phyloP scores from a whole-genome alignment of 1,140 invertebrate species.

The Sycophila sp. region DNA sequence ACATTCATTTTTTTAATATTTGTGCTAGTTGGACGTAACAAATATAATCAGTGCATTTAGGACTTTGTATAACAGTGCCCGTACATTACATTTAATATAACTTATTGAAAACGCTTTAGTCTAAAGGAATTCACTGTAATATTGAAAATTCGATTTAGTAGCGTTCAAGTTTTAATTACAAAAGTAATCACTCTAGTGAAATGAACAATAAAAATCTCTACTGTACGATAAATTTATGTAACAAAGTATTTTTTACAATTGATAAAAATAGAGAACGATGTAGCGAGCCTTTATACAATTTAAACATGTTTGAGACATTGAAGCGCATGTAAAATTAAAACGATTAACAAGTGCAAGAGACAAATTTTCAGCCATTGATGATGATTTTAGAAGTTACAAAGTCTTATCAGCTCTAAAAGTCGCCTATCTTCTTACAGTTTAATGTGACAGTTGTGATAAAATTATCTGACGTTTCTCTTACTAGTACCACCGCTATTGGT shows the following conservation, averaged over 20 bases:
- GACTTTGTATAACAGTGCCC: background rate
- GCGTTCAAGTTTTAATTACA: background rate
- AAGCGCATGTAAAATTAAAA: background rate
- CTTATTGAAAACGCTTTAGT: background rate
- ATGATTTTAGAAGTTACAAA: background rate
- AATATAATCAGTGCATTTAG: slow-evolving; percentile 4
- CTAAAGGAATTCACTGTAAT: too few species aligned
- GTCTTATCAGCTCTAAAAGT: background rate
- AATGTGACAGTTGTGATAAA: background rate
- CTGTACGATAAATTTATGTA: too few species aligned
- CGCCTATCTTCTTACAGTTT: background rate
- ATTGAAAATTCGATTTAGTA: background rate
- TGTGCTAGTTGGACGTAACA: background rate
- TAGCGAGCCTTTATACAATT: slow-evolving; percentile 2
- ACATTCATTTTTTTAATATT: slow-evolving; percentile 10
- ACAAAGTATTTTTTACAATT: slow-evolving; percentile 11
- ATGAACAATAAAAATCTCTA: too few species aligned
- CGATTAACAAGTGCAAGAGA: background rate
- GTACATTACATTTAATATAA: background rate
- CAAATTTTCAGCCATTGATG: background rate
- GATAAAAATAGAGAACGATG: background rate
- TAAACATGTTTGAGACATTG: background rate
- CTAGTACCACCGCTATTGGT: background rate
- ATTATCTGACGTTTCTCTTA: slow-evolving; percentile 15
- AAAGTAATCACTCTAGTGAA: too few species aligned